Conservation (phyloP, 1,140 invertebrate genomes). For the Caenorhabditis briggsae region DNA sequence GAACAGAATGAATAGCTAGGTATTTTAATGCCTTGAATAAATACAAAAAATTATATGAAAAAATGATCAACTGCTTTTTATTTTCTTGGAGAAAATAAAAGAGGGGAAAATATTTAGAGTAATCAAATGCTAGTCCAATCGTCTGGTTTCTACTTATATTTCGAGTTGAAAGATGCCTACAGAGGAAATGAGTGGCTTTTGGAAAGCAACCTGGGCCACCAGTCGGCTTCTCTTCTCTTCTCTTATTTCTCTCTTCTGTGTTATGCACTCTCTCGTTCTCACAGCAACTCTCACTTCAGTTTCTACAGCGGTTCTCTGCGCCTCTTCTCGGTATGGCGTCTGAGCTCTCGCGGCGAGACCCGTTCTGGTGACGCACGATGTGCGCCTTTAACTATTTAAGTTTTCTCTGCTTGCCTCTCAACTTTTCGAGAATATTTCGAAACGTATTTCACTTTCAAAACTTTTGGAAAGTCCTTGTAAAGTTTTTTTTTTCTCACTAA, state of each 20-base stretch:
- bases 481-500: too few relatives aligned
- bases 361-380: neutral
- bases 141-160: neutral
- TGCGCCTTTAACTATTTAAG: neutral
- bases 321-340: neutral
- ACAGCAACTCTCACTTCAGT: neutral
- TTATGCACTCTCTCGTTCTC: neutral
- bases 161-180: constrained; percentile 23
- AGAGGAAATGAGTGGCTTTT: constrained; percentile 45
- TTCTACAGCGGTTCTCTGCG: neutral
- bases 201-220: constrained; percentile 48
- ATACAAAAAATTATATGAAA: neutral
- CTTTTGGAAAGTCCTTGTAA: too few relatives aligned
- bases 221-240: constrained; percentile 37
- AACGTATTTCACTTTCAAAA: neutral
- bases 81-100: neutral
- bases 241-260: neutral
- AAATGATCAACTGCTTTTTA: neutral
- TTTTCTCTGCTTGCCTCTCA: neutral
- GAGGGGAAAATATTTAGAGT: neutral
- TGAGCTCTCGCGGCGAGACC: constrained; percentile 15
- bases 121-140: too few relatives aligned
- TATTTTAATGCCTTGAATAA: too few relatives aligned
- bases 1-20: too few relatives aligned
- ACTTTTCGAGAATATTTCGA: neutral